A percentile compares a stretch with the other conserved stretches of the same genome.
These are phyloP conservation scores for Gymnobelideus leadbeateri DNA, from an alignment of 2,113 vertebrate genomes.

Conservation along the genomic window DNA sequence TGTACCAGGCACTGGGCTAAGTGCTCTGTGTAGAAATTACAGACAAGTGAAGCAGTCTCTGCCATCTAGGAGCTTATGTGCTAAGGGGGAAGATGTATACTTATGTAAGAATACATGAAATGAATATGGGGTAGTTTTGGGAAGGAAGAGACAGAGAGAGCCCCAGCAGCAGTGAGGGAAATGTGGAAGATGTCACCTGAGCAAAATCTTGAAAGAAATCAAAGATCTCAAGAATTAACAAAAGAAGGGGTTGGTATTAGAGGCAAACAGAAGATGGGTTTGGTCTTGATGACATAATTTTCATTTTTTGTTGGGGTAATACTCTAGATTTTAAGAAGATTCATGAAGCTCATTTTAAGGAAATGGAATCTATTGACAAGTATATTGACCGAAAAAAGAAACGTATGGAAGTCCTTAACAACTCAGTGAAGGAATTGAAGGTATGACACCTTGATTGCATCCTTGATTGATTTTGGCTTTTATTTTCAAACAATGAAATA, in stretches of 20 bases:
- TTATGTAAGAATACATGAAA: neutral
- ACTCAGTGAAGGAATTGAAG: conserved; percentile 86
- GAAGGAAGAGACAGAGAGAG: neutral
- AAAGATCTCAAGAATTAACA: conserved; percentile 8
- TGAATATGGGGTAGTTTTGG: neutral
- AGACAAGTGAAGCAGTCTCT: neutral
- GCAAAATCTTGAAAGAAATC: neutral
- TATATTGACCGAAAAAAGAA: conserved; percentile 92
- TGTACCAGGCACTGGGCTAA: neutral
- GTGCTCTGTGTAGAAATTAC: neutral
- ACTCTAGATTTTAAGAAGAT: conserved; percentile 94
- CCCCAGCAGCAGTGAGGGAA: neutral
- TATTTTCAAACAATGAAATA: conserved; percentile 28
- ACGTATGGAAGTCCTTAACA: conserved; percentile 83
- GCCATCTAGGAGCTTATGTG: neutral
- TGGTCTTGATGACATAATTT: conserved; percentile 56
- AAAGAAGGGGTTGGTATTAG: conserved; percentile 12
- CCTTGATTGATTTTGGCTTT: conserved; percentile 31
- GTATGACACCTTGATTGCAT: conserved; percentile 79
- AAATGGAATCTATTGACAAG: conserved; percentile 96
- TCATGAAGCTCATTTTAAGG: conserved; percentile 94
- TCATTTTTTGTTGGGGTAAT: conserved; percentile 45
- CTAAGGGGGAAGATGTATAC: neutral
- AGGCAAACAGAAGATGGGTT: conserved; percentile 36
- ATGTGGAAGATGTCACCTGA: neutral